Conservation (phyloP, 2,888 invertebrate genomes). For the Acanthosepion esculentum region DNA sequence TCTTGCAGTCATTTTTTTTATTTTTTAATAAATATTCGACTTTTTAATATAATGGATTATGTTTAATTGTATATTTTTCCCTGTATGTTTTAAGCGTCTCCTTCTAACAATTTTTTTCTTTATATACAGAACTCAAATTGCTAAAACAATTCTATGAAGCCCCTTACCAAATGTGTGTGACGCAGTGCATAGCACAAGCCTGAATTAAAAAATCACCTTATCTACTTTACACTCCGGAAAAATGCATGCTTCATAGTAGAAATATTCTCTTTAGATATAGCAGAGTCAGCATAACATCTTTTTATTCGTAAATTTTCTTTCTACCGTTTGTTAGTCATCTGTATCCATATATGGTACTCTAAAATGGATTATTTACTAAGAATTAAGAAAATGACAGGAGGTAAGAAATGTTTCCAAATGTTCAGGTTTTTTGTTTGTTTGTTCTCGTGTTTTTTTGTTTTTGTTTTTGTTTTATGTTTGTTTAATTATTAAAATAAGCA, state of each 20-base stretch:
- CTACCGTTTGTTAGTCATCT: not conserved
- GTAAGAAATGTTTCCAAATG: not conserved
- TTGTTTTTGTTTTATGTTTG: not conserved
- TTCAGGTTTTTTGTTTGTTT: not conserved
- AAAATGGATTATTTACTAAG: not conserved
- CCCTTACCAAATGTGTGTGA: not conserved
- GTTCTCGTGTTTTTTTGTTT: not conserved
- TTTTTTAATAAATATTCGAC: too few species aligned
- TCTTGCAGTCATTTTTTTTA: too few species aligned
- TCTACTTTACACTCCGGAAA: not conserved
- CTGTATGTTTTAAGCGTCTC: too few species aligned
- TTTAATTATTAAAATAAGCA: not conserved
- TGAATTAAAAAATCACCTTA: not conserved
- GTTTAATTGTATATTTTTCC: too few species aligned
- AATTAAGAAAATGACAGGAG: not conserved
- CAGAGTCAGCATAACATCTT: not conserved
- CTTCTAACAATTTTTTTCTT: too few species aligned
- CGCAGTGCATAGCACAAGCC: not conserved
- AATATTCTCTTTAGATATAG: not conserved
- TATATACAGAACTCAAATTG: too few species aligned
- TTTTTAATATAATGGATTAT: too few species aligned
- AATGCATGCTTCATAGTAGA: not conserved
- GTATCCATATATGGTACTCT: not conserved
- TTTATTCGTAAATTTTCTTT: not conserved
- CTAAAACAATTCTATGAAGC: not conserved